phyloP scores from a whole-genome alignment of 2,888 invertebrate genomes.

The Gerris lacustris region DNA sequence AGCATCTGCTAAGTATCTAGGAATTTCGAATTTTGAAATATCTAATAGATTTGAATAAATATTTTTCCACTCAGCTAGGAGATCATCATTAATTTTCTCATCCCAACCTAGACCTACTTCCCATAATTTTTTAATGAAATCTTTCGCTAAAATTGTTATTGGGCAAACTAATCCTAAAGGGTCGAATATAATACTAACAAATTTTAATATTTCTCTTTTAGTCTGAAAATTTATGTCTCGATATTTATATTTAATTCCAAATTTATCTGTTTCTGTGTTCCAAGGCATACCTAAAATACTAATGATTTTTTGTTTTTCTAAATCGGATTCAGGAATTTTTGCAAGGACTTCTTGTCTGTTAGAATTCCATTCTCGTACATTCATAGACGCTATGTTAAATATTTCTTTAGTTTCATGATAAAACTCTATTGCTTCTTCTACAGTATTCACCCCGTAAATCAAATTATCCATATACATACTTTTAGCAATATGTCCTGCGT shows the following conservation, averaged over 20 bases:
- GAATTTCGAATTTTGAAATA: too few relatives aligned
- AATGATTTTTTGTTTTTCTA: background rate
- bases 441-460: background rate
- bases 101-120: too few relatives aligned
- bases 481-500: background rate
- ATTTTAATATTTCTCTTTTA: slow-evolving; percentile 1
- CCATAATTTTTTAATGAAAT: too few relatives aligned
- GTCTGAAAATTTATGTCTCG: background rate
- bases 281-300: background rate
- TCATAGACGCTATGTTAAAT: slow-evolving; percentile 6
- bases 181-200: slow-evolving; percentile 11
- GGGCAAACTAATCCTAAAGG: slow-evolving; percentile 16
- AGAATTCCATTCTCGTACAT: slow-evolving; percentile 10
- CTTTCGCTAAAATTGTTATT: too few relatives aligned
- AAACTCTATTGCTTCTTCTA: background rate
- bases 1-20: too few relatives aligned
- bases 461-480: slow-evolving; percentile 16
- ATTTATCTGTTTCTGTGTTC: background rate
- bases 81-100: too few relatives aligned
- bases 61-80: too few relatives aligned
- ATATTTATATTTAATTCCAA: background rate
- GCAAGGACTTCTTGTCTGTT: slow-evolving; percentile 2
- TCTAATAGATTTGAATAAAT: too few relatives aligned
- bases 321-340: background rate
- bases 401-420: background rate